Evolutionary conservation across 2,888 invertebrate genomes (phyloP).

Genomic region (Drosophila birchii): DNA sequence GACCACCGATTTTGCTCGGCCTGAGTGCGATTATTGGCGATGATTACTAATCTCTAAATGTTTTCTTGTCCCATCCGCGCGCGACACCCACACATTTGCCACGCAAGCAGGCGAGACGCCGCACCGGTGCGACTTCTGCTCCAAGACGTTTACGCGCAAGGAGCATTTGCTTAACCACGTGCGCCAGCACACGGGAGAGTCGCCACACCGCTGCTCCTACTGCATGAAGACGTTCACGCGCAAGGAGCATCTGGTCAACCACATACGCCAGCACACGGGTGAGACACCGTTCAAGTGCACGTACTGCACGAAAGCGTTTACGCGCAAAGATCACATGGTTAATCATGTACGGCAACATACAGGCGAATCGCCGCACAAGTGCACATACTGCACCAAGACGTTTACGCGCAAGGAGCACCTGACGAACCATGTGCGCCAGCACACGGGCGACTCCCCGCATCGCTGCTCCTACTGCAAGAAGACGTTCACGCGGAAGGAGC

Average conservation of each 20-base stretch:
- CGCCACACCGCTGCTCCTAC: constrained; percentile 93
- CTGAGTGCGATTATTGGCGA: constrained; percentile 13
- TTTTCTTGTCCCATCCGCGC: constrained; percentile 36
- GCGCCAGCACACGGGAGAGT: constrained; percentile 92
- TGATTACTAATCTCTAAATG: constrained; percentile 85
- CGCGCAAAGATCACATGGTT: constrained; percentile 91
- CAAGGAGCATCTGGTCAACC: constrained; percentile 94
- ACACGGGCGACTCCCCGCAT: constrained; percentile 91
- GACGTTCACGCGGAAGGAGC: constrained; percentile 92
- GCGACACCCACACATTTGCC: constrained; percentile 42
- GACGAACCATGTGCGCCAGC: constrained; percentile 92
- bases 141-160: constrained; percentile 94
- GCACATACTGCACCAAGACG: constrained; percentile 94
- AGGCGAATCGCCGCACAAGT: constrained; percentile 93
- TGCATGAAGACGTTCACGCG: constrained; percentile 95
- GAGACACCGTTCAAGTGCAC: constrained; percentile 93
- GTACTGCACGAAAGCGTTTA: constrained; percentile 94
- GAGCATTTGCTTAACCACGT: constrained; percentile 95
- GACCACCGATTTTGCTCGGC: constrained; percentile 5
- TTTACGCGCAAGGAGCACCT: constrained; percentile 92
- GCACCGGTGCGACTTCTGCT: constrained; percentile 93
- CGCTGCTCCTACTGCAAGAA: constrained; percentile 85
- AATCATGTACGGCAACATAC: constrained; percentile 92
- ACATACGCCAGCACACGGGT: constrained; percentile 93
- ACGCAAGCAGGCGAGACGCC: constrained; percentile 89